Evolutionary conservation across 2,888 invertebrate species (phyloP), one percentile per base, ranked within the genome.

Genomic region (Oegoconia quadripuncta): DNA sequence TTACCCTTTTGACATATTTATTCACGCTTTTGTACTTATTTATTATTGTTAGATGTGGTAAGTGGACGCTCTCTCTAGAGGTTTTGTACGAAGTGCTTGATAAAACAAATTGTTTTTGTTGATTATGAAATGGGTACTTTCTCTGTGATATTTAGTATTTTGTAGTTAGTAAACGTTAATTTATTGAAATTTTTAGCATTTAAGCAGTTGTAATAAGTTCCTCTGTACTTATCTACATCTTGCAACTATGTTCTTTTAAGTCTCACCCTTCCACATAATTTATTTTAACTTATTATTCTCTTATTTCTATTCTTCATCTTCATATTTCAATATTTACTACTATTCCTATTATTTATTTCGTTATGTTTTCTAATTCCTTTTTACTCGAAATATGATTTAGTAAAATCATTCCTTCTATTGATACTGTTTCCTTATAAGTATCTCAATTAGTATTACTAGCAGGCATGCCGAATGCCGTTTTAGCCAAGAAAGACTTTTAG

Each of bases 81-180:
- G 13, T 12, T 15, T 36, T 39, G 32, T 35, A 67, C 68, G 53
- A 73, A 70, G 65, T 74, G 64, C 68, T 79, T 76, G 80, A 82
- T 81, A 81, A 79, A 71, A 79, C 79, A 71, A n/a, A n/a, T 62
- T 72, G 65, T 64, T 67, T 12, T 72, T 76, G 79, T 82, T 79
- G 73, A 78, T 73, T 78, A 84, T 83, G 81, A 78, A 79, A 79
- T 87, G 88, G 88, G 88, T 88, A 87, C 79, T 77, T 76, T 74
- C 79, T 80, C 88, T 88, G 88, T 88, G 88, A 88, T 88, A 88
- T 87, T 82, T 79, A 84, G 82, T 83, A 83, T 83, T 83, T 75
- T 79, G 61, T 82, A 81, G 74, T 74, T 78, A 70, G 59, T 74
- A 69, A 73, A 72, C 63, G 66, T 74, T 86, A 82, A 86, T 86